Conservation (phyloP, 1,140 invertebrate genomes). For the Lordiphosa clarofinis region DNA sequence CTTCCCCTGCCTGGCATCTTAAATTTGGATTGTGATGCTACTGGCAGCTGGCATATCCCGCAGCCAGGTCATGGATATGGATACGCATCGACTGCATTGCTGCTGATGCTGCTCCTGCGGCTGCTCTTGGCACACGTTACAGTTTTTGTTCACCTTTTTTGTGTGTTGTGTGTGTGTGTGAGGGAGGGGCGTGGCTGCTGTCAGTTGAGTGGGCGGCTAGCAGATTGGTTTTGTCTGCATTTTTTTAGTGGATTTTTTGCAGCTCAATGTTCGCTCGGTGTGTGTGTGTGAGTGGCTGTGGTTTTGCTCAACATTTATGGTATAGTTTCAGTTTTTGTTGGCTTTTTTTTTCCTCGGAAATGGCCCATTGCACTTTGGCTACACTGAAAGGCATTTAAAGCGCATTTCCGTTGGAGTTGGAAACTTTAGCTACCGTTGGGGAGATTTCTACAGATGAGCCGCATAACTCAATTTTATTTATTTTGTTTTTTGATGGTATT, state of each 20-base stretch:
- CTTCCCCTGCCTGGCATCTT: slow-evolving; percentile 25
- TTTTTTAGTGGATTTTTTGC: slow-evolving; percentile 37
- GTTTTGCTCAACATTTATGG: slow-evolving; percentile 73
- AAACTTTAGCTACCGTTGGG: slow-evolving; percentile 20
- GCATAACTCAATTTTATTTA: slow-evolving; percentile 64
- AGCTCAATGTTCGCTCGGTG: slow-evolving; percentile 9
- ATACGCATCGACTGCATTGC: slow-evolving; percentile 53
- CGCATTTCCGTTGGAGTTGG: slow-evolving; percentile 57
- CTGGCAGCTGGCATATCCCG: slow-evolving; percentile 59
- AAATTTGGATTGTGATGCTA: slow-evolving; percentile 17
- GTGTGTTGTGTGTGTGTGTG: background rate
- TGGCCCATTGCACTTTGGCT: slow-evolving; percentile 78
- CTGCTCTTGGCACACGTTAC: slow-evolving; percentile 55
- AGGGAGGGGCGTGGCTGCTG: slow-evolving; percentile 44
- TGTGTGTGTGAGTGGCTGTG: slow-evolving; percentile 51
- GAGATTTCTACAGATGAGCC: slow-evolving; percentile 36
- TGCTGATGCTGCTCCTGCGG: slow-evolving; percentile 22
- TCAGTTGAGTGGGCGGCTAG: slow-evolving; percentile 63
- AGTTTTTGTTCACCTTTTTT: slow-evolving; percentile 60
- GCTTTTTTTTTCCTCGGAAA: slow-evolving; percentile 34
- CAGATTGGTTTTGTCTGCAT: slow-evolving; percentile 70
- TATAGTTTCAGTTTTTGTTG: slow-evolving; percentile 37
- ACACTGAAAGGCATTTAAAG: slow-evolving; percentile 73
- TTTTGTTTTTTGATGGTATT: slow-evolving; percentile 19
- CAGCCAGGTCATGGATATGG: slow-evolving; percentile 22